phyloP scores from a whole-genome alignment of 53 echinoderm and acorn worm genomes.

The Hippasteria phrygiana region DNA sequence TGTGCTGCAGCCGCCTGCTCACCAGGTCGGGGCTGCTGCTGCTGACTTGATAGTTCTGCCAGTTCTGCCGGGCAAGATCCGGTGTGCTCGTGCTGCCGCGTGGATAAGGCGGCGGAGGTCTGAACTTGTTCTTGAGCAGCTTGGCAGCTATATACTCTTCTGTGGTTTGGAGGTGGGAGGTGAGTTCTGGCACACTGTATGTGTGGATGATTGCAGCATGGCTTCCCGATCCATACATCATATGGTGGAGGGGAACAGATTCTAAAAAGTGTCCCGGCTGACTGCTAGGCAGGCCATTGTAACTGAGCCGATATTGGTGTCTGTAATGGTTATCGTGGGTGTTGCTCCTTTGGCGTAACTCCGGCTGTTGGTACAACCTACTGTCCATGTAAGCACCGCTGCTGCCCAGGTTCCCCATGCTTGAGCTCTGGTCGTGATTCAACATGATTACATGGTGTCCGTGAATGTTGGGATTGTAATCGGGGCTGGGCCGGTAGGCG shows the following conservation, averaged over 20 bases:
- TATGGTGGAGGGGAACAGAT: conserved; percentile 80
- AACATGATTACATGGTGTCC: conserved; percentile 73
- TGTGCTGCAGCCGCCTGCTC: conserved; percentile 77
- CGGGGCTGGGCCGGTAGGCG: conserved; percentile 87
- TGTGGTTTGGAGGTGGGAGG: conserved; percentile 86
- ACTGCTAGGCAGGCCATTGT: conserved; percentile 73
- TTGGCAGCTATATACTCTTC: conserved; percentile 97
- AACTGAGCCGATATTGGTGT: conserved; percentile 85
- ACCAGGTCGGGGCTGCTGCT: conserved; percentile 98
- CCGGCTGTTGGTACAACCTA: conserved; percentile 74
- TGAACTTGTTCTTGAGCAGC: conserved; percentile 89
- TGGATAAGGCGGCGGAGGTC: conserved; percentile 96
- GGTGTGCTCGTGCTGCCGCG: conserved; percentile 97
- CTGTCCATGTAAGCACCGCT: conserved; percentile 65
- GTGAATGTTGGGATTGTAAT: conserved; percentile 83
- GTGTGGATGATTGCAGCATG: conserved; percentile 88
- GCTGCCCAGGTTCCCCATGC: conserved; percentile 78
- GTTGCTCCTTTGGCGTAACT: conserved; percentile 74
- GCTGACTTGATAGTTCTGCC: conserved; percentile 83
- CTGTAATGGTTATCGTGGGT: conserved; percentile 73
- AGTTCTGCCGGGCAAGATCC: conserved; percentile 87
- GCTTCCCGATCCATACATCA: conserved; percentile 69
- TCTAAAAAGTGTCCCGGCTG: conserved; percentile 69
- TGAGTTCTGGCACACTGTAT: conserved; percentile 94
- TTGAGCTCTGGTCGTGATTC: conserved; percentile 89